Evolutionary conservation across 2,888 invertebrate genomes (phyloP).

Genomic region (Diarsia dahlii): DNA sequence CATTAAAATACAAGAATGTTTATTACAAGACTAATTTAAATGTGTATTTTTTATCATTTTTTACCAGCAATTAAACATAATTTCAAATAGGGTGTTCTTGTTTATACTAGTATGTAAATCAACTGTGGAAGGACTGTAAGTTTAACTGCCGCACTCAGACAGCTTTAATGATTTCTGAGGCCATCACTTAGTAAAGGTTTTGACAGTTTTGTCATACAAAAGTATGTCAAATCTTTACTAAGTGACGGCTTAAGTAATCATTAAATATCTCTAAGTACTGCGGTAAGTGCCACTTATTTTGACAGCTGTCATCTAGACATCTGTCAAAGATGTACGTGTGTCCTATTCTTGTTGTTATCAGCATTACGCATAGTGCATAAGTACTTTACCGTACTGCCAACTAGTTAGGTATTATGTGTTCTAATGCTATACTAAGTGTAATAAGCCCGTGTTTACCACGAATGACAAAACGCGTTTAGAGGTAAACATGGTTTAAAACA

Average conservation of each 20-base stretch:
- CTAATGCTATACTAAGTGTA: slow-evolving; percentile 9
- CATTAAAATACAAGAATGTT: too few relatives aligned
- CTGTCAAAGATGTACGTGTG: neutral
- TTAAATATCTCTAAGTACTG: too few relatives aligned
- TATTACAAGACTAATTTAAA: too few relatives aligned
- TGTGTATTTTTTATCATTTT: too few relatives aligned
- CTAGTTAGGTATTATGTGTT: slow-evolving; percentile 33
- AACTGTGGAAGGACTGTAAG: neutral
- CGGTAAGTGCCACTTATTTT: too few relatives aligned
- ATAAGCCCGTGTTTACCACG: neutral
- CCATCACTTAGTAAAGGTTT: too few relatives aligned
- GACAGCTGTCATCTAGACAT: neutral
- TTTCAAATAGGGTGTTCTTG: neutral
- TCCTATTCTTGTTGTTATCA: slow-evolving; percentile 14
- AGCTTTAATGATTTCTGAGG: too few relatives aligned
- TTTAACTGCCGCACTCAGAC: too few relatives aligned
- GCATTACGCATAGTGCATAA: neutral
- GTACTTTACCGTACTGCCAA: slow-evolving; percentile 37
- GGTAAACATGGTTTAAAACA: neutral
- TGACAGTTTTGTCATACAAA: too few relatives aligned
- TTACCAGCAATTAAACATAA: neutral
- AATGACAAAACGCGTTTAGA: neutral
- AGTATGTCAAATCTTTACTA: too few relatives aligned
- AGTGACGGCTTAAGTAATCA: too few relatives aligned
- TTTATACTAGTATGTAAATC: neutral